Percentiles rank a stretch among this genome's conserved stretches.
Conservation (phyloP, 2,113 vertebrate species). For the Zeus faber region DNA sequence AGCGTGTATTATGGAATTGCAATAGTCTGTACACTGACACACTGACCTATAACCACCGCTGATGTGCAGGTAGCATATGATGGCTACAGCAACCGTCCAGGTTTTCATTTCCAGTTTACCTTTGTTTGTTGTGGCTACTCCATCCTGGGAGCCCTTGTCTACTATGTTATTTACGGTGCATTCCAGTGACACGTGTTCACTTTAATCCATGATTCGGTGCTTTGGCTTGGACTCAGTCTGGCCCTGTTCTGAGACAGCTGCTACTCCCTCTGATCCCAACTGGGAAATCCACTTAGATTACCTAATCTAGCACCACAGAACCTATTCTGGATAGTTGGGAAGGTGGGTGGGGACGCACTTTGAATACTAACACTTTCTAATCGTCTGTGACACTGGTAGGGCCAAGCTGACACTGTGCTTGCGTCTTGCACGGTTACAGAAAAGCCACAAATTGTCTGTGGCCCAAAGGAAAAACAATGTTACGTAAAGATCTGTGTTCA, state of each 20-base stretch:
- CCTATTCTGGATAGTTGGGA: conserved; percentile 25
- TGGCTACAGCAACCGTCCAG: background rate
- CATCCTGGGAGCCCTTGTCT: background rate
- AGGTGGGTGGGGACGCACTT: conserved; percentile 26
- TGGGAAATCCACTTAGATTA: conserved; percentile 69
- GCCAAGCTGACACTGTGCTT: conserved; percentile 3
- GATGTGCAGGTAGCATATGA: conserved; percentile 8
- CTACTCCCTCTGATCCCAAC: conserved; percentile 67
- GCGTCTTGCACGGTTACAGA: background rate
- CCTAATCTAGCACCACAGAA: conserved; percentile 61
- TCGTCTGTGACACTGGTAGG: conserved; percentile 13
- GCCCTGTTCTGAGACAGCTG: conserved; percentile 61
- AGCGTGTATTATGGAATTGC: conserved; percentile 45
- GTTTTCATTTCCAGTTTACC: background rate
- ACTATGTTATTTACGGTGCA: conserved; percentile 10
- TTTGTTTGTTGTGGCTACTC: conserved; percentile 16
- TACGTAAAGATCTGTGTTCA: too few species aligned
- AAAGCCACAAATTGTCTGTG: background rate
- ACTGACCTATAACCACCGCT: conserved; percentile 49
- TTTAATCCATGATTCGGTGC: conserved; percentile 72
- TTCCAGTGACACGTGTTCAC: conserved; percentile 26
- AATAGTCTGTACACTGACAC: conserved; percentile 13
- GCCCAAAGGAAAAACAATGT: too few species aligned
- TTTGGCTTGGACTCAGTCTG: conserved; percentile 60
- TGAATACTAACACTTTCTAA: conserved; percentile 7